phyloP scores from a whole-genome alignment of 2,113 vertebrate genomes.

The Bos javanicus region DNA sequence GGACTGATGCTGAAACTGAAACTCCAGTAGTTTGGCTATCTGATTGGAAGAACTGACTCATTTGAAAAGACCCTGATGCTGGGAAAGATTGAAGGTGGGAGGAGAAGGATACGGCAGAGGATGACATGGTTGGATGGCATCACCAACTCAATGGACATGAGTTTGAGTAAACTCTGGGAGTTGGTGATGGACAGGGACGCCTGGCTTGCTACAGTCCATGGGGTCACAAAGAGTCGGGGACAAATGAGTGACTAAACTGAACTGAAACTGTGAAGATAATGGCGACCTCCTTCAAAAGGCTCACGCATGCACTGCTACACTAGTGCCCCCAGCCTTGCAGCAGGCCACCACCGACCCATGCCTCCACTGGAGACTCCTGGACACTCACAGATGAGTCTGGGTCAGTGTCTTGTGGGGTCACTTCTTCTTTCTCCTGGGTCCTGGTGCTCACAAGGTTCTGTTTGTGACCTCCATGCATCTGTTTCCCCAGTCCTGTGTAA shows the following conservation, averaged over 20 bases:
- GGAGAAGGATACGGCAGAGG: background rate
- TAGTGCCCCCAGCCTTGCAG: background rate
- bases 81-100: background rate
- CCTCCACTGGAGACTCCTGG: background rate
- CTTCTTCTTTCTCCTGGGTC: background rate
- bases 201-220: background rate
- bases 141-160: background rate
- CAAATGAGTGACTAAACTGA: background rate
- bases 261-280: background rate
- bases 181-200: background rate
- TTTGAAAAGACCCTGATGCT: background rate
- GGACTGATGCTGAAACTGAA: background rate
- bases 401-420: background rate
- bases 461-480: background rate
- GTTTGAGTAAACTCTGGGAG: background rate
- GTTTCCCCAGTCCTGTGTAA: background rate
- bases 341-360: rapidly evolving
- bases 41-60: background rate
- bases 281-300: background rate
- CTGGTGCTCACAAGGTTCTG: background rate
- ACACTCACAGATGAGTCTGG: background rate
- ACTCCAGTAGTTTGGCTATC: background rate
- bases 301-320: background rate
- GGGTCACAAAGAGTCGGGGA: background rate
- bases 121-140: background rate